Base-by-base conservation (phyloP, 2,888 invertebrate genomes). In the Hirtodrosophila trivittata region DNA sequence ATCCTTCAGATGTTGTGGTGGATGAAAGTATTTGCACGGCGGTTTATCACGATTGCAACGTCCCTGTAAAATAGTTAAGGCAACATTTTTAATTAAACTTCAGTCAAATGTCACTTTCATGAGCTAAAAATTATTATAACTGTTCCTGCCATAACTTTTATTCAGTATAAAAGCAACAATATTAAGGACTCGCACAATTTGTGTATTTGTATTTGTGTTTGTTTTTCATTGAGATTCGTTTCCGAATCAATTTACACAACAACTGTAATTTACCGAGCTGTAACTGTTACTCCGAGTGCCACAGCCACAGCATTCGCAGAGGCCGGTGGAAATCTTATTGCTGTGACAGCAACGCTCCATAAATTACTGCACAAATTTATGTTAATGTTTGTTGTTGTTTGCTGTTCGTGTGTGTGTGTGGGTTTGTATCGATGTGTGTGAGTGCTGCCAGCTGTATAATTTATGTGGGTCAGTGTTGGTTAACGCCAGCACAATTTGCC, bases 11-110 rank as follows among this genome's bases (percentile, higher is more conserved):
- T 99, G 99, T 92, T 99, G 99, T 86, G 99, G 99, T 87, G 99
- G 99, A 93, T 99, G 99, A 93, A 99, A 98, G 93, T 99, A 99
- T 94, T 99, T 99, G 96, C 99, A 99, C 89, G 99, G 99, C 78
- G 99, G 99, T 92, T 99, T 99, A 93, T 99, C 99, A 89, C 99
- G 95, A 92, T 99, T 99, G 94, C 99, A 99, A 93, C 99, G 98
- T 91, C 99, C 99, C 99, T 99, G 94, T 6, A 93, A 93, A 70
- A 66, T 32, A 62, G 59, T 45, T 47, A 52, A 37, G 13, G 45
- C 10, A 10, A 26, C 43, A 33, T 39, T 9, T 10, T 12, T 28
- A 50, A 37, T 46, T 43, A 46, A 35, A 10, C 4, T 13, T 16
- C n/a, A 9, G 10, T 35, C n/a, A 12, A 39, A 4, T n/a, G n/a